Evolutionary conservation across 2,888 invertebrate genomes (phyloP).

Genomic region (Mesochorus sp.): DNA sequence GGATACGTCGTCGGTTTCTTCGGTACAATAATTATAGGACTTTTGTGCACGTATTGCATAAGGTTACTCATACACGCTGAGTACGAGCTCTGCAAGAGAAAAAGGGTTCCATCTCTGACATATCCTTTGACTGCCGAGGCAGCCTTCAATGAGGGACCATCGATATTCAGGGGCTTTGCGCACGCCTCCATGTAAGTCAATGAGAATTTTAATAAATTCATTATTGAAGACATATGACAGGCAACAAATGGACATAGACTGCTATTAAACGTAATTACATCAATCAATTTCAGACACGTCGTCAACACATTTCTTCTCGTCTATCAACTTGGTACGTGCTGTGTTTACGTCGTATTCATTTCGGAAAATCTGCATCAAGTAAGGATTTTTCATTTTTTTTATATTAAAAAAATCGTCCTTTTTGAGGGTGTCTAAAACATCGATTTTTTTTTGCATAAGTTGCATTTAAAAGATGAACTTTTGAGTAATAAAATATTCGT

Average conservation of each 20-base stretch:
- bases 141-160: conserved; percentile 90
- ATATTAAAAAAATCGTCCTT: no score
- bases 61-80: conserved; percentile 91
- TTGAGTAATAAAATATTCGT: no score
- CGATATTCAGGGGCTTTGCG: conserved; percentile 82
- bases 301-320: conserved; percentile 90
- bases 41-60: conserved; percentile 97
- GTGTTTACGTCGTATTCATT: conserved; percentile 97
- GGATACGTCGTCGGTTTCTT: conserved; percentile 91
- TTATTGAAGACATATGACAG: no score
- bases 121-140: conserved; percentile 92
- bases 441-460: no score
- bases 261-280: conserved; percentile 37
- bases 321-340: conserved; percentile 97
- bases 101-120: conserved; percentile 86
- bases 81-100: conserved; percentile 83
- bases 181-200: conserved; percentile 85
- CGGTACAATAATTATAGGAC: conserved; percentile 92
- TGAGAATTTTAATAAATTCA: no score
- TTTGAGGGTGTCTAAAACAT: no score
- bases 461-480: no score
- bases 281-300: conserved; percentile 85
- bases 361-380: conserved; percentile 92
- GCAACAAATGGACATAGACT: no score
- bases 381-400: conserved; percentile 60